These are phyloP conservation scores for Pomatorhinus ruficollis DNA, from an alignment of 2,113 vertebrate species.

Conservation along the genomic window DNA sequence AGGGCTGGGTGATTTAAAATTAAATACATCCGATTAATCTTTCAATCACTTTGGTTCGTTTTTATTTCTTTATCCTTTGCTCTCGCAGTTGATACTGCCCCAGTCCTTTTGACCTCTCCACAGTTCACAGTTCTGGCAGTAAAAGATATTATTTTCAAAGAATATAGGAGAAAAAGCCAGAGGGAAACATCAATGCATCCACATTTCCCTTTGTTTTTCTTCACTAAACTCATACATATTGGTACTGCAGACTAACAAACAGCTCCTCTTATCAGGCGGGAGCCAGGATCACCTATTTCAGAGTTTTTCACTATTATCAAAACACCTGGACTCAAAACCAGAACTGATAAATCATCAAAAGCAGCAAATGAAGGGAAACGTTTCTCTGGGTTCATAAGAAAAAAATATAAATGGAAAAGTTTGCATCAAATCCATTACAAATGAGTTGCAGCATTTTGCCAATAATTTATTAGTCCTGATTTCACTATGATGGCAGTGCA, in stretches of 20 bases:
- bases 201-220: slow-evolving; percentile 1
- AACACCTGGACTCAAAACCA: background rate
- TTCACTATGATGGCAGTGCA: background rate
- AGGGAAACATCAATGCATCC: background rate
- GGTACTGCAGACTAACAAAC: background rate
- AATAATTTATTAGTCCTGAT: background rate
- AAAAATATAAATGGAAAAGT: background rate
- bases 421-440: background rate
- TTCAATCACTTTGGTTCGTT: background rate
- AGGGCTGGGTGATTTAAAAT: background rate
- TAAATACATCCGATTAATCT: background rate
- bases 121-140: background rate
- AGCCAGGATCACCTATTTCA: slow-evolving; percentile 32
- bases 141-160: slow-evolving; percentile 8
- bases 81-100: background rate
- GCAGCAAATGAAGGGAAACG: background rate
- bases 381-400: background rate
- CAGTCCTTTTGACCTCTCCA: background rate
- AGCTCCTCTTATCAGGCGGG: slow-evolving; percentile 32
- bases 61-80: background rate
- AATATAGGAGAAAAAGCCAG: background rate
- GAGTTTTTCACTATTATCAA: background rate
- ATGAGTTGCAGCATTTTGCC: background rate
- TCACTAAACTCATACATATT: background rate
- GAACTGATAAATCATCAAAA: slow-evolving; percentile 37